Percentiles rank a stretch among this genome's conserved stretches.
phyloP scores from a whole-genome alignment of 2,888 invertebrate species.

The Tenthredo scrophulariae region DNA sequence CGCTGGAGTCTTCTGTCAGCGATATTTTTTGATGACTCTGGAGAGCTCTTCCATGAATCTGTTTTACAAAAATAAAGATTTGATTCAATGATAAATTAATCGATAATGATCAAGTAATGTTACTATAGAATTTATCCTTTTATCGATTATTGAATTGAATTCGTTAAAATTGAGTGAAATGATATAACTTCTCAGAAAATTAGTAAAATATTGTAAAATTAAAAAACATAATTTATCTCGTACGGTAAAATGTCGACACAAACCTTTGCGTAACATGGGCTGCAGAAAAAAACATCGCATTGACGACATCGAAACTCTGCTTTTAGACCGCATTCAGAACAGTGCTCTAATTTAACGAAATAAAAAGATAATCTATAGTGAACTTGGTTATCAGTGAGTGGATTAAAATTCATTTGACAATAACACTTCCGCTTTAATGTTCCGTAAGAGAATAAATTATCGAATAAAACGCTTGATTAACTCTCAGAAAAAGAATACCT shows the following conservation, averaged over 20 bases:
- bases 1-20: constrained; percentile 36
- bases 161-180: not conserved
- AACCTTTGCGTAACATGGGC: constrained; percentile 71
- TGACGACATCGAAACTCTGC: constrained; percentile 67
- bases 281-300: constrained; percentile 69
- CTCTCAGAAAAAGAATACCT: not conserved
- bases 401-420: not conserved
- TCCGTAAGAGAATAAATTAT: not conserved
- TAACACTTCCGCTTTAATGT: not conserved
- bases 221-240: constrained; percentile 21
- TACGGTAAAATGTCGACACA: constrained; percentile 36
- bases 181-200: not conserved
- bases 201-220: constrained; percentile 37
- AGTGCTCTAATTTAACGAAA: constrained; percentile 63
- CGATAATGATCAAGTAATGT: not conserved
- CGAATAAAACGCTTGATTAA: not conserved
- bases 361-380: constrained; percentile 11
- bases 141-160: not conserved
- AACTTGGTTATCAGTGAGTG: not conserved
- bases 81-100: constrained; percentile 35
- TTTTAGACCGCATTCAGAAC: constrained; percentile 67
- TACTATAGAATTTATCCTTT: not conserved
- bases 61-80: constrained; percentile 63
- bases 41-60: constrained; percentile 74
- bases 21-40: constrained; percentile 68